phyloP scores from a whole-genome alignment of 1,140 invertebrate species.

The Camponotus vicinus region DNA sequence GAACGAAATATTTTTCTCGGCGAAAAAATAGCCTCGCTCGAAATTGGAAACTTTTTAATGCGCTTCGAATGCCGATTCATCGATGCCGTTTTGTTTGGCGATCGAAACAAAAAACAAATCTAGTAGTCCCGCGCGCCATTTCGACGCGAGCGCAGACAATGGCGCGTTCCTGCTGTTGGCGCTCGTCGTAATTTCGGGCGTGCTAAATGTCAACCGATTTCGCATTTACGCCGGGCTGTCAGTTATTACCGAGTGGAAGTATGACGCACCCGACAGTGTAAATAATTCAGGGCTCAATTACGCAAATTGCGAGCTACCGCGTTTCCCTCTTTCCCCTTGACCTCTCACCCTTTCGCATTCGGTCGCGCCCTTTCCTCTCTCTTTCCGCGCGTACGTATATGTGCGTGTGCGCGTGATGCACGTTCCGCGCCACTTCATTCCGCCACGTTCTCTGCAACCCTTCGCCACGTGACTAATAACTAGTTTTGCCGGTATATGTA shows the following conservation, averaged over 20 bases:
- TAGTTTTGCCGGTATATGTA: slow-evolving; percentile 66
- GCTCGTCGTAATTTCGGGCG: slow-evolving; percentile 69
- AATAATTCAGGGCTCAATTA: slow-evolving; percentile 86
- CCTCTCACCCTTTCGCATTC: slow-evolving; percentile 53
- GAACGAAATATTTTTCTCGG: slow-evolving; percentile 35
- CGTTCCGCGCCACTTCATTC: slow-evolving; percentile 74
- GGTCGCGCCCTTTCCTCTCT: slow-evolving; percentile 29
- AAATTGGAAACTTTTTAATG: slow-evolving; percentile 48
- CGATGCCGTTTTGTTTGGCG: slow-evolving; percentile 16
- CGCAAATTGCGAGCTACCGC: slow-evolving; percentile 82
- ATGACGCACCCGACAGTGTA: slow-evolving; percentile 84
- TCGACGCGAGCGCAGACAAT: slow-evolving; percentile 53
- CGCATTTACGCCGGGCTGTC: slow-evolving; percentile 72
- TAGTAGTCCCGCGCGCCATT: neutral
- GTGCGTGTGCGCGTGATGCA: slow-evolving; percentile 51
- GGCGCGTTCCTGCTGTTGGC: slow-evolving; percentile 38
- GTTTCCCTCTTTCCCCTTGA: slow-evolving; percentile 54
- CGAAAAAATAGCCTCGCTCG: slow-evolving; percentile 13
- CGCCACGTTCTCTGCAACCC: slow-evolving; percentile 37
- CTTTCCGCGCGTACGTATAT: neutral
- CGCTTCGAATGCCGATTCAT: slow-evolving; percentile 18
- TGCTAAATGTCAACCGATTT: slow-evolving; percentile 76
- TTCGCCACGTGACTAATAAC: slow-evolving; percentile 74
- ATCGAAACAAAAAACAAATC: slow-evolving; percentile 5
- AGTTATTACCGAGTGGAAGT: slow-evolving; percentile 83